Conservation (phyloP, 2,888 invertebrate species). For the Lottia scabra region DNA sequence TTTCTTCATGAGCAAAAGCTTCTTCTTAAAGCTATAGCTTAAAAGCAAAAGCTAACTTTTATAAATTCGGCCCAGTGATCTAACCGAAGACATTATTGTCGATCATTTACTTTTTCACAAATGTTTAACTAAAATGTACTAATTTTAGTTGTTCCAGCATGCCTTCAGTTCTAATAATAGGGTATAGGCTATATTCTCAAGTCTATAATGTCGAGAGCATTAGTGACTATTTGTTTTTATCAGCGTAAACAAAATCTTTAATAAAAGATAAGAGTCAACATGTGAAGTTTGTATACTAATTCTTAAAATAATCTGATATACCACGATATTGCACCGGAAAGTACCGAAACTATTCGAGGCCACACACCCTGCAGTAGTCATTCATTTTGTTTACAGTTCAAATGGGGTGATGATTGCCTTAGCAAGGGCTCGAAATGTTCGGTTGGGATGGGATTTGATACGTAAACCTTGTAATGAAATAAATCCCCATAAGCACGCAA, state of each 20-base stretch:
- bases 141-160: too few species aligned
- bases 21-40: too few species aligned
- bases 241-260: slow-evolving; percentile 10
- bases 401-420: background rate
- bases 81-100: too few species aligned
- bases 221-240: too few species aligned
- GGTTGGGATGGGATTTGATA: slow-evolving; percentile 16
- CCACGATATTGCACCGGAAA: slow-evolving; percentile 12
- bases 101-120: too few species aligned
- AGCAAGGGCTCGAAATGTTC: background rate
- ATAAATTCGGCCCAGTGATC: too few species aligned
- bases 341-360: slow-evolving; percentile 15
- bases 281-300: slow-evolving; percentile 10
- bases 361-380: slow-evolving; percentile 11
- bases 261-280: slow-evolving; percentile 11
- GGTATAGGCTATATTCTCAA: too few species aligned
- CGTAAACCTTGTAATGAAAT: slow-evolving; percentile 2
- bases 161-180: too few species aligned
- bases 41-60: too few species aligned
- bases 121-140: too few species aligned
- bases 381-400: background rate
- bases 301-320: background rate
- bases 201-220: too few species aligned
- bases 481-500: slow-evolving; percentile 15
- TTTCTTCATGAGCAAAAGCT: too few species aligned